These are phyloP conservation scores for Dendropsophus ebraccatus DNA, from an alignment of 2,113 vertebrate species.

Conservation along the genomic window DNA sequence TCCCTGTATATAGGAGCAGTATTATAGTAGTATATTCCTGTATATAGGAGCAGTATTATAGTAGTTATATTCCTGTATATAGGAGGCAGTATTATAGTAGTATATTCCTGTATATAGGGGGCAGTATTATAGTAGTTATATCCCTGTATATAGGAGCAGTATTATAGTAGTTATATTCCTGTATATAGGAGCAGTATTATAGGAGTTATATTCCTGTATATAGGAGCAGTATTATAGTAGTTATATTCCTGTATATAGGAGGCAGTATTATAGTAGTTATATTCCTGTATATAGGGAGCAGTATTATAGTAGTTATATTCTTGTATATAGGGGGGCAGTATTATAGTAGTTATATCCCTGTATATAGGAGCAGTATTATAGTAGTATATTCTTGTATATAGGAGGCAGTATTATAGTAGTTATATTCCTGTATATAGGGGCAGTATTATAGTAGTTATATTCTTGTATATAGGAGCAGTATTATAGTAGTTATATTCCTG, in stretches of 20 bases:
- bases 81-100: conserved; percentile 2
- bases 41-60: background rate
- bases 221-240: conserved; percentile 3
- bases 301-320: conserved; percentile 1
- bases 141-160: background rate
- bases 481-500: conserved; percentile 8
- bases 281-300: background rate
- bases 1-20: background rate
- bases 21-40: conserved; percentile 19
- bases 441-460: conserved; percentile 6
- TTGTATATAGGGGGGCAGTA: background rate
- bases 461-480: background rate
- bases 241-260: background rate
- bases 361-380: too few species aligned
- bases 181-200: conserved; percentile 7
- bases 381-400: background rate
- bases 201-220: conserved; percentile 16
- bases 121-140: conserved; percentile 24
- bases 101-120: background rate
- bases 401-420: background rate
- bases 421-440: conserved; percentile 1
- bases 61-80: background rate
- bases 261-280: background rate
- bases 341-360: too few species aligned
- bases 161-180: conserved; percentile 8